Evolutionary conservation across 2,797 vertebrate genomes (phyloP), one percentile per base, ranked within the genome.

Genomic region (Lepidocolaptes lacrymiger): DNA sequence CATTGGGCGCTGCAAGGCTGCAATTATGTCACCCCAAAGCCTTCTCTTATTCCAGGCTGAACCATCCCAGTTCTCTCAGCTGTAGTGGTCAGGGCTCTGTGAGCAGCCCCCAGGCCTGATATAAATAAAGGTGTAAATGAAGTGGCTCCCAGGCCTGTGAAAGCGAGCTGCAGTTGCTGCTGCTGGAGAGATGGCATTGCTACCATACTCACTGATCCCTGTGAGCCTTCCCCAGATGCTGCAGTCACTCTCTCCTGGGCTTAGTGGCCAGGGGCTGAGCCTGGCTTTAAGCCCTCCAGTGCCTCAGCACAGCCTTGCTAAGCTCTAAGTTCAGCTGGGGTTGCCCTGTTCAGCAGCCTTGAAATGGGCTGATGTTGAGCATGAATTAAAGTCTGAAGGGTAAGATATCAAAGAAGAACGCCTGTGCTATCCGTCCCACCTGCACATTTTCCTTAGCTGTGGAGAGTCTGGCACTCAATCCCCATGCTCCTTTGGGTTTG

Each of bases 271-370:
- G 43, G 15, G 39, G 4, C 32, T 52, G 46, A 19, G 20, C 32
- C 5, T 1, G 0, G 21, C 55, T 78, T 26, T 17, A 12, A 11
- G 11, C 7, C 0, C 14, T 6, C 5, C 5, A 0, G 3, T 6
- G 17, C 6, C 54, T 72, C 30, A 4, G 30, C 15, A 4, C 18
- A 23, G 48, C 52, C n/a, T 19, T 3, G 6, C 26, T 1, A 39
- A 51, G 21, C 34, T 39, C 27, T 20, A 18, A 2, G 14, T 1
- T 12, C 24, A 9, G 4, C 37, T 12, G 6, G 48, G 19, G 8
- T 23, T 32, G 28, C 8, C 8, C 2, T 7, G 14, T 32, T 30
- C 10, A 2, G 4, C 2, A 0, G 9, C 37, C 18, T 54, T 3
- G 1, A 19, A 76, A 55, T 7, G 12, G 55, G 51, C 18, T 16